Base-by-base conservation (phyloP, 2,888 invertebrate genomes). In the Brachypalpus laphriformis region DNA sequence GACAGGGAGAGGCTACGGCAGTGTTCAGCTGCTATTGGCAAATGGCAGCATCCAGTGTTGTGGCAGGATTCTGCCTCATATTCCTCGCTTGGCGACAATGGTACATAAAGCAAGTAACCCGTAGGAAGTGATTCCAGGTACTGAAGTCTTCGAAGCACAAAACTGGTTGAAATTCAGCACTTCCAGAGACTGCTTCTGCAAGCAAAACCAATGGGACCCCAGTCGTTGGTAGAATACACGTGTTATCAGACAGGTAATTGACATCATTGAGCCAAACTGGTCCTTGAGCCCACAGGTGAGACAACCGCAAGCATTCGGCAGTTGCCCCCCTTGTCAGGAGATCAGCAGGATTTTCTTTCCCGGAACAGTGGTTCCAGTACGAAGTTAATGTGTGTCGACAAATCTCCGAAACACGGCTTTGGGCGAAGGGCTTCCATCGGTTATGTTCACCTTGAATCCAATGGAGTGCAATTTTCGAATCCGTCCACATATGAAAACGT, bases 391-490 rank as follows among this genome's bases (percentile, higher is more conserved):
- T n/a, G n/a, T n/a, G n/a, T n/a, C n/a, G n/a, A n/a, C n/a, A 31
- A 22, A 49, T 59, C 34, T 59, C 59, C 5, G 22, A 47, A 59
- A 59, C 57, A 22, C 47, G 57, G 31, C n/a, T 37, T 57, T 59
- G 47, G 8, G 59, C 47, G 20, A 28, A 71, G 6, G 56, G 47
- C 20, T 45, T 56, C 47, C 45, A 57, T 34, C 57, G n/a, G 34
- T 42, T 14, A 37, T 20, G 8, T 22, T 57, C n/a, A n/a, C n/a
- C n/a, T n/a, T n/a, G n/a, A n/a, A n/a, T n/a, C n/a, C n/a, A n/a
- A n/a, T n/a, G n/a, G n/a, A n/a, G n/a, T n/a, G n/a, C n/a, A n/a
- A n/a, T n/a, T n/a, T n/a, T n/a, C n/a, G n/a, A n/a, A n/a, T n/a
- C n/a, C n/a, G n/a, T n/a, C n/a, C n/a, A n/a, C n/a, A n/a, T n/a